Conservation (phyloP, 2,888 invertebrate species). For the Hydrotaea cyrtoneurina region DNA sequence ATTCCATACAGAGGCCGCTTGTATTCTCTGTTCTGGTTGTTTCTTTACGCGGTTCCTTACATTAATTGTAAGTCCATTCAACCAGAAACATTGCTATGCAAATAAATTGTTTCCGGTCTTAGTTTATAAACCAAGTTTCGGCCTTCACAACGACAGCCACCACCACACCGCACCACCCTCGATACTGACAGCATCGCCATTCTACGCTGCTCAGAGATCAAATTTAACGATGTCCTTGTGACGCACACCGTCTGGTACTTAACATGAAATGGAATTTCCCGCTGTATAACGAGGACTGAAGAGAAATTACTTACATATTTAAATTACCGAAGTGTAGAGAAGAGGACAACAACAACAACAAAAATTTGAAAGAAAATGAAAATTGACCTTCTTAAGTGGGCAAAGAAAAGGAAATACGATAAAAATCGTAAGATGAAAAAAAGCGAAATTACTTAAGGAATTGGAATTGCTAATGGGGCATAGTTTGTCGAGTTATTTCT, state of each 20-base stretch:
- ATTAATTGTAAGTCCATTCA: constrained; percentile 64
- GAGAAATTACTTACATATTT: constrained; percentile 1
- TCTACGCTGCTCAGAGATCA: background rate
- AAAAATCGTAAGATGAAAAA: background rate
- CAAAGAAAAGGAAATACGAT: background rate
- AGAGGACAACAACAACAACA: background rate
- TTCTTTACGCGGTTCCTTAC: constrained; percentile 32
- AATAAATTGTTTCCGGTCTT: constrained; percentile 57
- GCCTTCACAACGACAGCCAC: background rate
- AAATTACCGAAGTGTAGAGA: background rate
- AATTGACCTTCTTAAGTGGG: background rate
- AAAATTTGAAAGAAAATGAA: background rate
- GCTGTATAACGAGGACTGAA: background rate
- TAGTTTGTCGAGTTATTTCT: background rate
- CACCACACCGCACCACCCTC: background rate
- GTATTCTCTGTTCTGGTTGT: background rate
- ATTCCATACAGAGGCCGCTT: background rate
- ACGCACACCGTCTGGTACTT: background rate
- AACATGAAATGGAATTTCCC: background rate
- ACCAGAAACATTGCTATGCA: constrained; percentile 59
- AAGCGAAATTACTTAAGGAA: background rate
- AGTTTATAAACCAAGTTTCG: background rate
- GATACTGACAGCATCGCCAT: no score
- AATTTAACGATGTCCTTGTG: background rate
- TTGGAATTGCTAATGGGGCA: background rate